Evolutionary conservation across 1,140 invertebrate genomes (phyloP).

Genomic region (Macrotrachela quadricornifera): DNA sequence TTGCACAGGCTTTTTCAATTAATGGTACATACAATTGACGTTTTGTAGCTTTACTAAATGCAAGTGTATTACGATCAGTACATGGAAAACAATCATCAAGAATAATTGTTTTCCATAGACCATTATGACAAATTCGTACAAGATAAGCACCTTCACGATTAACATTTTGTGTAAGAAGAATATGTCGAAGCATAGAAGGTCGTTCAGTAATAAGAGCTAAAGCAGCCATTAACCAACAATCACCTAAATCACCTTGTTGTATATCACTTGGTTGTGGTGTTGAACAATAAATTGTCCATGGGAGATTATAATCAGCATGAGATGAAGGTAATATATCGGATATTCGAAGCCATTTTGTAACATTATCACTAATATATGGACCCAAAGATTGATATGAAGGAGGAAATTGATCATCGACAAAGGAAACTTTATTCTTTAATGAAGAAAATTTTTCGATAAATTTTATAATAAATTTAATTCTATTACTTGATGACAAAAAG

Average conservation of each 20-base stretch:
- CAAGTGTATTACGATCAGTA: slow-evolving; percentile 45
- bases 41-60: slow-evolving; percentile 88
- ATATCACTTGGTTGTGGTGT: slow-evolving; percentile 3
- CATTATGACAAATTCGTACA: slow-evolving; percentile 62
- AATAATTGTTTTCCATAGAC: slow-evolving; percentile 76
- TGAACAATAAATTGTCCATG: too few species aligned
- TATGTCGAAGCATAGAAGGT: slow-evolving; percentile 68
- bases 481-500: too few species aligned
- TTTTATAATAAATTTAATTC: too few species aligned
- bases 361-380: too few species aligned
- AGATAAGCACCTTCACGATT: slow-evolving; percentile 76
- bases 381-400: too few species aligned
- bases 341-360: too few species aligned
- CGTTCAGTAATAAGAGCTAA: slow-evolving; percentile 79
- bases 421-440: too few species aligned
- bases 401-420: too few species aligned
- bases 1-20: slow-evolving; percentile 93
- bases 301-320: too few species aligned
- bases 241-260: slow-evolving; percentile 3
- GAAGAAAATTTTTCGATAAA: too few species aligned
- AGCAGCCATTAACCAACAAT: slow-evolving; percentile 32
- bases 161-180: slow-evolving; percentile 65
- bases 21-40: slow-evolving; percentile 92
- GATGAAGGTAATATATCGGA: too few species aligned
- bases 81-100: slow-evolving; percentile 89